phyloP scores from a whole-genome alignment of 2,113 vertebrate genomes.

The Spea multiplicata region DNA sequence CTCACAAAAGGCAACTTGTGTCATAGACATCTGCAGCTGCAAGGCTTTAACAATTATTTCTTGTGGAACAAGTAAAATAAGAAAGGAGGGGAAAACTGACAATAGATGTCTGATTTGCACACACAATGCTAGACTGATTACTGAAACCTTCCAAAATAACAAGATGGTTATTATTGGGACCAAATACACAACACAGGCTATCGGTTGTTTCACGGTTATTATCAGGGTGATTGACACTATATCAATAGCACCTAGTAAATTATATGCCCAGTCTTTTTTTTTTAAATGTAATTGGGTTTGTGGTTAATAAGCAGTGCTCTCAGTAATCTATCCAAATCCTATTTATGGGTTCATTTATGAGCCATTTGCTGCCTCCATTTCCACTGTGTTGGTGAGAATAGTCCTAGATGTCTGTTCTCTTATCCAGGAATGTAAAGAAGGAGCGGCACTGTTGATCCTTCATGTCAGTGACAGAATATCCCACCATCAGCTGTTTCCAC shows the following conservation, averaged over 20 bases:
- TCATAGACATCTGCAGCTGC: background rate
- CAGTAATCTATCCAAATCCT: background rate
- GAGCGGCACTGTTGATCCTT: background rate
- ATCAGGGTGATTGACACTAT: background rate
- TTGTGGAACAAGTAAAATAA: background rate
- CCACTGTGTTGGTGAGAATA: background rate
- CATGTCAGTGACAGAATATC: constrained; percentile 4
- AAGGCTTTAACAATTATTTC: background rate
- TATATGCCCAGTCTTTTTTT: background rate
- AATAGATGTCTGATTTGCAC: background rate
- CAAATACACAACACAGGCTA: background rate
- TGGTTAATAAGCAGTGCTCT: background rate
- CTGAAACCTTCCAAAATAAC: background rate
- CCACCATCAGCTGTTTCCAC: constrained; percentile 25
- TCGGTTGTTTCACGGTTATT: background rate
- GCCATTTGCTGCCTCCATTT: constrained; percentile 7
- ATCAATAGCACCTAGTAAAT: background rate
- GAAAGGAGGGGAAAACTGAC: background rate
- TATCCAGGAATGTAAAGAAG: constrained; percentile 19
- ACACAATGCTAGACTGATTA: background rate
- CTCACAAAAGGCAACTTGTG: too few species aligned
- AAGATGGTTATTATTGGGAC: background rate
- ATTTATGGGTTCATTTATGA: constrained; percentile 27
- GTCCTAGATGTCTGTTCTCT: constrained; percentile 4
- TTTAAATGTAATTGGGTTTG: background rate